Base-by-base conservation (phyloP, 2,888 invertebrate species). In the Augochlorella aurata region DNA sequence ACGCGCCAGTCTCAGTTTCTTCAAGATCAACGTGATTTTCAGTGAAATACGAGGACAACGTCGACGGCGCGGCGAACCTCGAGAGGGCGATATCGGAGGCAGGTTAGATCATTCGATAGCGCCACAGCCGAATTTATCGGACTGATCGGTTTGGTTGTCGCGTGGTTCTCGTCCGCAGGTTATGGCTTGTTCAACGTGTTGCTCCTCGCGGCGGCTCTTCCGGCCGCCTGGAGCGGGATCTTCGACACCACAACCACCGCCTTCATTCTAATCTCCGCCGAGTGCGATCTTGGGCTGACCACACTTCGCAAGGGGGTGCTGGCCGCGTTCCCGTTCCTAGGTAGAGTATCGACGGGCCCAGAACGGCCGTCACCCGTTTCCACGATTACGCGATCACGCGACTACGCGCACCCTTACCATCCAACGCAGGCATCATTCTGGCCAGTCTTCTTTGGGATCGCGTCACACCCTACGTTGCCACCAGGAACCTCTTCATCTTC, bases 391-490 rank as follows among this genome's bases (percentile, higher is more conserved):
- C 65, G 65, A 38, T 65, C 44, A 44, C 65, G 44, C 65, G 65
- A 65, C 24, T 16, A 69, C 29, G 61, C 61, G 61, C 24, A 58
- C 24, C 24, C 58, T 58, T 58, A 58, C 58, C 61, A 61, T 61
- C 61, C 24, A 16, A 29, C 61, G 0, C 91, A 97, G 97, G 97
- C 38, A 97, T 97, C 97, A 96, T 96, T 86, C 94, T 95, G 0
- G 96, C 97, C 58, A 96, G 96, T 0, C 95, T 97, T 91, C 84
- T 97, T 4, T 97, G 97, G 97, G 97, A 97, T 0, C 97, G 96
- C 90, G 92, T 97, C 18, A 96, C 97, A 0, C 89, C 97, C 0
- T 96, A 95, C 91, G 92, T 97, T 21, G 97, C 97, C 14, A 94
- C 97, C 80, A 95, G 95, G 85, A 95, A 95, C 90, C 95, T 97